Conservation (phyloP, 2,113 vertebrate genomes). For the Megaleporinus macrocephalus region DNA sequence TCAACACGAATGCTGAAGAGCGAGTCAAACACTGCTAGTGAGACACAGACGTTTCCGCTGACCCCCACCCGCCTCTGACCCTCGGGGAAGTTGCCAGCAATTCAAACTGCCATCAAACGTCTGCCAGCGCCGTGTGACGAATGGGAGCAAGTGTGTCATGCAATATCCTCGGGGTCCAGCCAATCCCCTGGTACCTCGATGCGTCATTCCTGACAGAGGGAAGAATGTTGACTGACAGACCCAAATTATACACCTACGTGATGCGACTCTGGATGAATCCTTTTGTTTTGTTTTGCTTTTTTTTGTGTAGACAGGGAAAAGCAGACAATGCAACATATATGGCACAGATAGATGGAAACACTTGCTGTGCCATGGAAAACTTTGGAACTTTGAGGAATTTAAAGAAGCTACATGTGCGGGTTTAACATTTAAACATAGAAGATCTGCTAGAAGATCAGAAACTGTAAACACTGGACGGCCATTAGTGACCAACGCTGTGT, state of each 20-base stretch:
- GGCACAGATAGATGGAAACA: neutral
- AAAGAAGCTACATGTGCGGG: neutral
- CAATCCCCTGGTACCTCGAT: neutral
- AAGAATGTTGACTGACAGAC: conserved; percentile 28
- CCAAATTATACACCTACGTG: conserved; percentile 30
- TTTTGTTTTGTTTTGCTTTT: conserved; percentile 32
- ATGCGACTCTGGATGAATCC: conserved; percentile 28
- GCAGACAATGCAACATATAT: neutral
- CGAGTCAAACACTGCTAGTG: neutral
- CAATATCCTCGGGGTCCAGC: neutral
- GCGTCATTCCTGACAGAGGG: conserved; percentile 29
- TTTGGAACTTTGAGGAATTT: neutral
- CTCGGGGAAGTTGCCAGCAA: conserved; percentile 14
- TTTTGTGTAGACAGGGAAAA: neutral
- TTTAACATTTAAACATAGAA: neutral
- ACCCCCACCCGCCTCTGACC: conserved; percentile 2
- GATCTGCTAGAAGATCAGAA: neutral
- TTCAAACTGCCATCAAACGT: conserved; percentile 32
- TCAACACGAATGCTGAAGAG: neutral
- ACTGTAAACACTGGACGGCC: neutral
- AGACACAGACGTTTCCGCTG: conserved; percentile 1
- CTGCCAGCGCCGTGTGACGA: conserved; percentile 14
- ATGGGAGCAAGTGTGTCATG: conserved; percentile 14
- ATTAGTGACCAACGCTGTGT: neutral
- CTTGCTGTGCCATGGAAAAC: neutral